Base-by-base conservation (phyloP, 2,113 vertebrate genomes). In the Nesospiza acunhae region DNA sequence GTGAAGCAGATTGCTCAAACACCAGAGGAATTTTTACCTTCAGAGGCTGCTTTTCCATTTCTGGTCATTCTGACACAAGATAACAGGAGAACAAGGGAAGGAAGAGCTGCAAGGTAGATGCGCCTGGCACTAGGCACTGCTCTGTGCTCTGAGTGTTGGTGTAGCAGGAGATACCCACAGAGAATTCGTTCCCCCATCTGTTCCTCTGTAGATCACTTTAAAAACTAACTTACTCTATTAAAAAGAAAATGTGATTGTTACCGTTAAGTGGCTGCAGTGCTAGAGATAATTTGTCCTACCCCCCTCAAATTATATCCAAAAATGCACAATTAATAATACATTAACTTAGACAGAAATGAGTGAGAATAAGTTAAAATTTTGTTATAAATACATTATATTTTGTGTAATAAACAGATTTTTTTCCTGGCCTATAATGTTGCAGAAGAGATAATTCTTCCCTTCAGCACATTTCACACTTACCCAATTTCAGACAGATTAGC, bases 171-270 rank as follows among this genome's bases (percentile, higher is more conserved):
- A 91, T 90, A 90, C 35, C 87, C 79, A 84, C 28, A 80, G 79
- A 96, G 83, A 90, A 96, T 96, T 86, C 2, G 2, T 86, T 94
- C 66, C 37, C 66, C 78, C 84, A 89, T 94, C 96, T 96, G 88
- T 83, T 96, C 70, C 74, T 91, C 90, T 91, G 92, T 80, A 89
- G 88, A 93, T 96, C 75, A 41, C 83, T 93, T 95, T 90, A 94
- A 95, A 96, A 96, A 95, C 87, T 89, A 91, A 90, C 77, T 95
- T 82, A 17, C 49, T 66, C 64, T 74, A 81, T 92, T 92, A 89
- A 90, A 93, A 95, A 76, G 87, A 86, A 96, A 95, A 96, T 90
- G 75, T 44, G 92, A 97, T 97, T 93, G 46, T 96, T 89, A 93
- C 94, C 94, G 63, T 73, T 84, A 84, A 88, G 62, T 69, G 77